Base-by-base conservation (phyloP, 2,113 vertebrate species). In the Sterrhoptilus dennistouni region DNA sequence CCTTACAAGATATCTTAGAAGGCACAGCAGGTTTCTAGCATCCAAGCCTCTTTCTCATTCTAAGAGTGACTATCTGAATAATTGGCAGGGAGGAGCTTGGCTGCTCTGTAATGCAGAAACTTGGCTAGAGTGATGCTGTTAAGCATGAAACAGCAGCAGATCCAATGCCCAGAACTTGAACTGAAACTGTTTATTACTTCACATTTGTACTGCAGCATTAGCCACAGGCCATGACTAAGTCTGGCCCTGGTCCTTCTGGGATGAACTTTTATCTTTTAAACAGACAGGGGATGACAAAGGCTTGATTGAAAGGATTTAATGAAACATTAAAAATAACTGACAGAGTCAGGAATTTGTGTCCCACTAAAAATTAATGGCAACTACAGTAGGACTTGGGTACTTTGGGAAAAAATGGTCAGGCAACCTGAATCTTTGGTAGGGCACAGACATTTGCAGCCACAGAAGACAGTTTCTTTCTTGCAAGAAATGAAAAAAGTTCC, bases 21-120 rank as follows among this genome's bases (percentile, higher is more conserved):
- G 52, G 65, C 90, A 93, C 83, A 93, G 85, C 72, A 70, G 83
- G 92, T 81, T 93, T 85, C 91, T 74, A 95, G 75, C 66, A 86
- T 90, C 66, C 66, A 93, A 90, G 54, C 21, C 21, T 92, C 50
- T 66, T 56, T 85, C 83, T 65, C 60, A 87, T 92, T 93, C 92
- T 88, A 92, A 87, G 76, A 94, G 68, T 2, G 2, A 64, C 88
- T 88, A 36, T 86, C 59, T 74, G 79, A 94, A 86, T 78, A 96
- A 96, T 71, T 90, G 60, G 52, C 80, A 74, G 68, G 85, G 95
- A 95, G 68, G 86, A 92, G 56, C 52, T 71, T 83, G 56, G 79
- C 79, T 81, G 68, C 79, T 95, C 47, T 64, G 35, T n/a, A 74
- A 47, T 28, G 49, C 33, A 93, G 63, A 72, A 92, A 75, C 68